Base-by-base conservation (phyloP, 2,888 invertebrate genomes). In the Campopleginae sp. region DNA sequence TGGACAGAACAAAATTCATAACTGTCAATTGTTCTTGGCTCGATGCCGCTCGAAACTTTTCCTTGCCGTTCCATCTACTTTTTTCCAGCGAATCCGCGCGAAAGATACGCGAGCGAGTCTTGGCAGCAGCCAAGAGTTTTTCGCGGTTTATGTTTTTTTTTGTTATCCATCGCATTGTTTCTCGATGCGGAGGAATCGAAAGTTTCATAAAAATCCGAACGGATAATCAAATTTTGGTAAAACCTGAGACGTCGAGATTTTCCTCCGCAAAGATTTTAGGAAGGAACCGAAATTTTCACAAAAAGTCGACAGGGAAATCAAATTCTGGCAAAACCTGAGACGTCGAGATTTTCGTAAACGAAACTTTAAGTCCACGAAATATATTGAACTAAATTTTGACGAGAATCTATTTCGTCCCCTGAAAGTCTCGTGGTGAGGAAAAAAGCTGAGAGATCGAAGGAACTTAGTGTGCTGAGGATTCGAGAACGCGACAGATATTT, bases 341-440 rank as follows among this genome's bases (percentile, higher is more conserved):
- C 12, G n/a, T n/a, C n/a, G 54, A 12, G 1, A 23, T 54, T 27
- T 14, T 23, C 12, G 38, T 10, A 0, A 38, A 1, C 1, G 1
- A 14, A 54, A 19, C 23, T n/a, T 12, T n/a, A 4, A 48, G n/a
- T 79, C 79, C 58, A 19, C 54, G 46, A 75, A 81, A 82, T 58
- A 63, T 6, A 14, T 33, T 17, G 48, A 8, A 17, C 17, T 12
- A 63, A 12, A n/a, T n/a, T n/a, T 48, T n/a, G 70, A 23, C 65
- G n/a, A 68, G 19, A n/a, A 54, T 42, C 10, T n/a, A 0, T 17
- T 27, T 58, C 46, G 14, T 31, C 10, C 17, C 1, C 8, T 27
- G 27, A 58, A 3, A 27, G 14, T 27, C 5, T 58, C 27, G 14
- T 1, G 23, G 14, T 7, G 44, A 12, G 44, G 33, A 17, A 19